Conservation (phyloP, 2,888 invertebrate genomes). For the Pyrocoelia pectoralis region DNA sequence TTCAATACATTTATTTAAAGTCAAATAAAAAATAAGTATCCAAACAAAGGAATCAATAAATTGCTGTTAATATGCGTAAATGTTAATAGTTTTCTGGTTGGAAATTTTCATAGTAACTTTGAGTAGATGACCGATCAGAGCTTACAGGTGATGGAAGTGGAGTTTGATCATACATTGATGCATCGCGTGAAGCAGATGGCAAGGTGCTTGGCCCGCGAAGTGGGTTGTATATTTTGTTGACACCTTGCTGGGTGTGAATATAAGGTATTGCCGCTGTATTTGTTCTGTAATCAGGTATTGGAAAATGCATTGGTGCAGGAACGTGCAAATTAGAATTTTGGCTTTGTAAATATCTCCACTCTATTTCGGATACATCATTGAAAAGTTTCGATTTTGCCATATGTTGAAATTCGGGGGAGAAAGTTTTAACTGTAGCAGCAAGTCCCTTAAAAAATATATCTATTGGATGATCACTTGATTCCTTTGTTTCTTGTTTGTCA, state of each 20-base stretch:
- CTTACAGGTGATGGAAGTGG: no score
- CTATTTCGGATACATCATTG: background rate
- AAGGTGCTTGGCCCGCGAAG: background rate
- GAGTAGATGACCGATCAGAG: no score
- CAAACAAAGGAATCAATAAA: no score
- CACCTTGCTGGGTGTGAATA: background rate
- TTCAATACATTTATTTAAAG: no score
- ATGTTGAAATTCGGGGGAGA: background rate
- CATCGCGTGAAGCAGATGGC: background rate
- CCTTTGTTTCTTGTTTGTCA: background rate
- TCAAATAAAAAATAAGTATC: no score
- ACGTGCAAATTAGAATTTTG: background rate
- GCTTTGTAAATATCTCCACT: constrained; percentile 2
- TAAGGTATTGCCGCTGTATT: background rate
- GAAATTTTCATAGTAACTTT: no score
- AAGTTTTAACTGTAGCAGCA: constrained; percentile 13
- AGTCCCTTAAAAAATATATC: constrained; percentile 14
- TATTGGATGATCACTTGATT: constrained; percentile 8
- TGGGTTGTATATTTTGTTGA: background rate
- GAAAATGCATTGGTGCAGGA: background rate
- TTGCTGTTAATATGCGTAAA: no score
- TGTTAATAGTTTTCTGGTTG: no score
- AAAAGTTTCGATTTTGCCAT: constrained; percentile 2
- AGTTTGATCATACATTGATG: background rate
- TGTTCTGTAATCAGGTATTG: background rate